phyloP scores from a whole-genome alignment of 2,797 vertebrate species.

The Enteromius anoplus region DNA sequence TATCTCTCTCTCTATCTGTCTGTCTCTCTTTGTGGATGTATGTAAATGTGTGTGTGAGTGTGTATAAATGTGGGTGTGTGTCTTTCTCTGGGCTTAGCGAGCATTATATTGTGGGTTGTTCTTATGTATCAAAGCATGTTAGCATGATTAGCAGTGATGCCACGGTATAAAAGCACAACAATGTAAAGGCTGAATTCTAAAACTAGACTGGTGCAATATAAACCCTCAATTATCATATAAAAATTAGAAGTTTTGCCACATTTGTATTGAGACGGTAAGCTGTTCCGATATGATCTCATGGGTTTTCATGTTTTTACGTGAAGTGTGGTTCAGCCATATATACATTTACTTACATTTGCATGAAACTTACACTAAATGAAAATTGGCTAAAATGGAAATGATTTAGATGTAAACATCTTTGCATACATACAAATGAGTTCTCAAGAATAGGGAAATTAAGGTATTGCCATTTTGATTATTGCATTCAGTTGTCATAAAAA shows the following conservation, averaged over 20 bases:
- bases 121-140: conserved; percentile 42
- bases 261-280: not conserved
- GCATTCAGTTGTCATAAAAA: not conserved
- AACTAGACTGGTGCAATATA: not conserved
- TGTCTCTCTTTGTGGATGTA: conserved; percentile 41
- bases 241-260: not conserved
- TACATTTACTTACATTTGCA: not conserved
- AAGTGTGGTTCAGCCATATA: not conserved
- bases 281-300: not conserved
- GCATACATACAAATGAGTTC: not conserved
- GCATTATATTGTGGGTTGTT: conserved; percentile 27
- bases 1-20: conserved; percentile 52
- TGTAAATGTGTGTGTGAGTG: conserved; percentile 28
- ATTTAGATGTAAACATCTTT: not conserved
- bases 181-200: conserved; percentile 5
- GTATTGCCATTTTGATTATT: not conserved
- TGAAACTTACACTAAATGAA: not conserved
- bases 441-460: not conserved
- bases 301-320: not conserved
- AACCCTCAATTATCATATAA: conserved; percentile 15
- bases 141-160: conserved; percentile 28
- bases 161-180: conserved; percentile 25
- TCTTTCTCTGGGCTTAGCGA: conserved; percentile 7
- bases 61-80: conserved; percentile 21
- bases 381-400: not conserved